A percentile compares a stretch with the other conserved stretches of the same genome.
These are phyloP conservation scores for Glossosoma conforme DNA, from an alignment of 1,140 invertebrate species.

Conservation along the genomic window DNA sequence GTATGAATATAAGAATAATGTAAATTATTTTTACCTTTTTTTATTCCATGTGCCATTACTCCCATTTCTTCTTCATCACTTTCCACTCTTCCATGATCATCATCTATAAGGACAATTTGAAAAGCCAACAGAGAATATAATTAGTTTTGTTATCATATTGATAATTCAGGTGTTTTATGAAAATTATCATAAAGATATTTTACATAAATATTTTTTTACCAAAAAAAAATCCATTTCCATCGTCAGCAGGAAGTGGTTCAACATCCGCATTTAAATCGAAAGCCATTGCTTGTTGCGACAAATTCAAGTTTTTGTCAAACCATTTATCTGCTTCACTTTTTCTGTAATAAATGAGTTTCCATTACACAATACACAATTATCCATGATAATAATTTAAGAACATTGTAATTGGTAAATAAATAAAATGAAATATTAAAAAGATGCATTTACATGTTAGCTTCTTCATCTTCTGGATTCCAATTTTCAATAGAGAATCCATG, in stretches of 20 bases:
- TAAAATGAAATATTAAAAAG: too few relatives aligned
- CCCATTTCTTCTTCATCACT: slow-evolving; percentile 46
- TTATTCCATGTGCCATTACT: slow-evolving; percentile 39
- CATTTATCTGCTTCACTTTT: slow-evolving; percentile 35
- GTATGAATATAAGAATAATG: too few relatives aligned
- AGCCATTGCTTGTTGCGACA: slow-evolving; percentile 47
- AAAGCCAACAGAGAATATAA: too few relatives aligned
- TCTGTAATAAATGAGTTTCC: slow-evolving; percentile 2
- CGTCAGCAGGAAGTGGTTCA: slow-evolving; percentile 48
- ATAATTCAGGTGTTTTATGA: neutral
- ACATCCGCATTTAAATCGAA: slow-evolving; percentile 50
- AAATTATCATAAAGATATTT: slow-evolving; percentile 16
- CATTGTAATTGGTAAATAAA: neutral
- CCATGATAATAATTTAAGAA: neutral
- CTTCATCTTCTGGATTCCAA: slow-evolving; percentile 52
- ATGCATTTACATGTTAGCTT: slow-evolving; percentile 37
- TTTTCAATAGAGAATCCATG: slow-evolving; percentile 47
- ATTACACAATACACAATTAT: neutral
- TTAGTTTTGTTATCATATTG: too few relatives aligned
- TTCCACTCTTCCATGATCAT: slow-evolving; percentile 41
- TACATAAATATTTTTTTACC: too few relatives aligned
- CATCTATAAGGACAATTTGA: slow-evolving; percentile 37
- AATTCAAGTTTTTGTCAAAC: slow-evolving; percentile 45
- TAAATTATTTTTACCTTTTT: slow-evolving; percentile 19
- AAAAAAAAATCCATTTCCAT: slow-evolving; percentile 22